Base-by-base conservation (phyloP, 2,888 invertebrate species). In the Baronia brevicornis region DNA sequence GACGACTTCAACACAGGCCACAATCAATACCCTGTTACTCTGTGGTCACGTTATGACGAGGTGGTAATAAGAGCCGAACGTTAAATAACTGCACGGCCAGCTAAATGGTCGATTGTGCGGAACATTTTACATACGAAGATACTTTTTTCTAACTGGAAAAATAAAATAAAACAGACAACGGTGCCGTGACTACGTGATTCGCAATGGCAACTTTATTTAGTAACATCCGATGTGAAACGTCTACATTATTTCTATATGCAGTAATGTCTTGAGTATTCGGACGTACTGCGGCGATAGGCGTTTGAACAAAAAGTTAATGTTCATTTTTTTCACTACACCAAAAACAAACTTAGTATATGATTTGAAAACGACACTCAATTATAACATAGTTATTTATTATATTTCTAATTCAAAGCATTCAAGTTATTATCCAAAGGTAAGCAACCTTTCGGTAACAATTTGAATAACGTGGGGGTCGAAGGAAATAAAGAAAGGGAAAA, bases 21-120 rank as follows among this genome's bases (percentile, higher is more conserved):
- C 25, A 13, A 13, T 13, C 12, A 35, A 30, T n/a, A 24, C 15
- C 22, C 21, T 14, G 17, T 22, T 15, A 8, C 8, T 12, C 12
- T 31, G 14, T 10, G 14, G 29, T 33, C 33, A 33, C 33, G 28
- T 33, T 23, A 23, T 22, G 5, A 3, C 13, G 11, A 23, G n/a
- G 5, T 12, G n/a, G 21, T 27, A 23, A 28, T 15, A 20, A 18
- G 13, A 26, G 12, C 28, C 28, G 21, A 25, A 25, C 19, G 19
- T 32, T 25, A 17, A 31, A 26, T 42, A 47, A 52, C 33, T 41
- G 41, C 38, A 38, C 37, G 35, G 25, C 30, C 21, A 37, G 36
- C 22, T 21, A 25, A 31, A 38, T 35, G 27, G 33, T 33, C 28
- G 30, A 40, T 33, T 27, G 31, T 39, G 34, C 39, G 39, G 28